phyloP scores from a whole-genome alignment of 2,888 invertebrate species.

The Hartigia nigra region DNA sequence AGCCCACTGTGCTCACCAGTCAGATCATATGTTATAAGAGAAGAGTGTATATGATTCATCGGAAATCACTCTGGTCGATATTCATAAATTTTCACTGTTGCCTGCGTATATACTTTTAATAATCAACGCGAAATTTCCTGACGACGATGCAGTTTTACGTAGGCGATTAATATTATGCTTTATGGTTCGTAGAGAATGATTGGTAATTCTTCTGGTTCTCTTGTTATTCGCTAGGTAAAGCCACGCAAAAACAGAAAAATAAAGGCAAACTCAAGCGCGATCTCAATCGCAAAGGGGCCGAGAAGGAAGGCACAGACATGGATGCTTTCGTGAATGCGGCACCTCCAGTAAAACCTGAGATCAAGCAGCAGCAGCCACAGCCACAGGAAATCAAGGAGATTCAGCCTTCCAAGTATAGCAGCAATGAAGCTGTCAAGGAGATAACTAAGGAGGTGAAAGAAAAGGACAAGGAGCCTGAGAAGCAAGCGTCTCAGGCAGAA shows the following conservation, averaged over 20 bases:
- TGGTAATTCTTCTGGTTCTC: not conserved
- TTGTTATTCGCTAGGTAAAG: constrained; percentile 47
- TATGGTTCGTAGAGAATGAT: not conserved
- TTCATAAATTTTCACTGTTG: not conserved
- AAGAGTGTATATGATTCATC: not conserved
- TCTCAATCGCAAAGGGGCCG: constrained; percentile 70
- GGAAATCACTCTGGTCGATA: not conserved
- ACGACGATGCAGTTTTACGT: not conserved
- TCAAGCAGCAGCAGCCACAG: constrained; percentile 29
- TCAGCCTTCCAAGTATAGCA: constrained; percentile 34
- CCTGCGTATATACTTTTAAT: not conserved
- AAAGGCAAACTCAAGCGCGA: constrained; percentile 68
- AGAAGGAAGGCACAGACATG: constrained; percentile 73
- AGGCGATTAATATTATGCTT: not conserved
- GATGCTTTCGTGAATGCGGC: constrained; percentile 68
- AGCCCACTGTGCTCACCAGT: not conserved
- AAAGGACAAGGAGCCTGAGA: constrained; percentile 48
- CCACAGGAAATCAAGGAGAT: constrained; percentile 34
- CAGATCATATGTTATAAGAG: not conserved
- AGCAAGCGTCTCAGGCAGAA: constrained; percentile 13
- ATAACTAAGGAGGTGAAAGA: constrained; percentile 48
- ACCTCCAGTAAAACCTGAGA: constrained; percentile 38
- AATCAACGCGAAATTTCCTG: not conserved
- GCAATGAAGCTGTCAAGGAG: constrained; percentile 35
- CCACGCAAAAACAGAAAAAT: constrained; percentile 67